Evolutionary conservation across 35 echinoderm and acorn worm genomes (phyloP).

Genomic region (Strongylocentrotus purpuratus): DNA sequence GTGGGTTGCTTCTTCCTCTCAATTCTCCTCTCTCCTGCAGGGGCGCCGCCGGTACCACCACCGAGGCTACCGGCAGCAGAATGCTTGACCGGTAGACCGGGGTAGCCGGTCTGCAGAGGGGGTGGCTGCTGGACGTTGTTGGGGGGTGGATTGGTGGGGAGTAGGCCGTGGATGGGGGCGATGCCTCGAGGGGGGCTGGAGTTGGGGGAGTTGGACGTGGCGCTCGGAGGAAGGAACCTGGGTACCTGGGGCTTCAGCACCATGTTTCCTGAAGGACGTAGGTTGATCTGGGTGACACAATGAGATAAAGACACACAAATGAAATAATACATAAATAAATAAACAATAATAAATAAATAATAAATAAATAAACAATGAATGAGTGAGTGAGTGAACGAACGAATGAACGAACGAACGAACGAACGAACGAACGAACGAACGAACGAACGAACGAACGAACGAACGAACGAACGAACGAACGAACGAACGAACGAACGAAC

Average conservation of each 20-base stretch:
- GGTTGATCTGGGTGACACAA: constrained; percentile 85
- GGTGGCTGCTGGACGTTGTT: constrained; percentile 20
- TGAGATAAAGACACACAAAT: background rate
- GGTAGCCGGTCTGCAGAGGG: constrained; percentile 70
- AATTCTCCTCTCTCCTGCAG: constrained; percentile 61
- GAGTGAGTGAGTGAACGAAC: too few relatives aligned
- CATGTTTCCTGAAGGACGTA: constrained; percentile 74
- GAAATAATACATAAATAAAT: too few relatives aligned
- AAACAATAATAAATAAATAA: too few relatives aligned
- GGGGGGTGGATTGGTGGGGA: constrained; percentile 15
- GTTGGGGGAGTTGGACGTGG: constrained; percentile 65
- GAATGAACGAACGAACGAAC: too few relatives aligned
- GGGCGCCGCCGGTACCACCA: background rate
- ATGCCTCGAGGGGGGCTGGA: constrained; percentile 44
- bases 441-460: too few relatives aligned
- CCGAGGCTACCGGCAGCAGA: background rate
- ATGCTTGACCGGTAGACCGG: constrained; percentile 73
- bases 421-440: too few relatives aligned
- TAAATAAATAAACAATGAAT: too few relatives aligned
- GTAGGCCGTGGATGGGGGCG: constrained; percentile 20
- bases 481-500: too few relatives aligned
- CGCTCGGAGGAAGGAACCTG: constrained; percentile 72
- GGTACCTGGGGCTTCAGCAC: constrained; percentile 93
- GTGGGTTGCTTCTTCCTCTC: constrained; percentile 71
- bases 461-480: too few relatives aligned